A percentile compares a stretch with the other conserved stretches of the same genome.
Conservation (phyloP, 2,797 vertebrate species). For the Galaxias olidus region DNA sequence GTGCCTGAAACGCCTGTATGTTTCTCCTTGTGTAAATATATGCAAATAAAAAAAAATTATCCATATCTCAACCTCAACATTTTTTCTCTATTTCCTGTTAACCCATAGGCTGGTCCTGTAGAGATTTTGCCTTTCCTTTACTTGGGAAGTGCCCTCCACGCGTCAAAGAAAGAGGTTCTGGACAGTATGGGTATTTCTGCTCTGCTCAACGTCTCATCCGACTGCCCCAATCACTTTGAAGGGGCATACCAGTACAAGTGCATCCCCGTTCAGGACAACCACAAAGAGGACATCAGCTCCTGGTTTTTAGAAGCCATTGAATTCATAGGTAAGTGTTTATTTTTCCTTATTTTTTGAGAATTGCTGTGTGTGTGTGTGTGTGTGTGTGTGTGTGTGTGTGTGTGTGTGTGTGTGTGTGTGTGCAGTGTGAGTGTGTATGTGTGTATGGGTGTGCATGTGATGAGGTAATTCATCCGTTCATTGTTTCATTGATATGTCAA, state of each 20-base stretch:
- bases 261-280: slow-evolving; percentile 86
- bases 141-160: slow-evolving; percentile 81
- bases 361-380: not conserved
- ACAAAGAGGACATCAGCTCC: slow-evolving; percentile 84
- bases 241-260: slow-evolving; percentile 82
- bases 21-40: slow-evolving; percentile 7
- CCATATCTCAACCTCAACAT: no score
- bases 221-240: slow-evolving; percentile 85
- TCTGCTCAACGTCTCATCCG: slow-evolving; percentile 80
- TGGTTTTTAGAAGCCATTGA: slow-evolving; percentile 86
- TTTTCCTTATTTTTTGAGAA: no score
- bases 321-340: slow-evolving; percentile 75
- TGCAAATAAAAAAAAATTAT: not conserved
- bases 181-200: slow-evolving; percentile 81
- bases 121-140: slow-evolving; percentile 85
- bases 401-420: slow-evolving; percentile 4
- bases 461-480: no score
- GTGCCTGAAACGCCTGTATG: no score
- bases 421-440: no score
- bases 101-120: slow-evolving; percentile 76
- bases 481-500: no score
- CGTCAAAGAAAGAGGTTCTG: slow-evolving; percentile 80
- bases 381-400: slow-evolving; percentile 5
- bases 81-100: not conserved
- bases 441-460: no score